Percentiles rank a stretch among this genome's conserved stretches.
Evolutionary conservation across 2,888 invertebrate genomes (phyloP).

Genomic region (Campoplex nolae): DNA sequence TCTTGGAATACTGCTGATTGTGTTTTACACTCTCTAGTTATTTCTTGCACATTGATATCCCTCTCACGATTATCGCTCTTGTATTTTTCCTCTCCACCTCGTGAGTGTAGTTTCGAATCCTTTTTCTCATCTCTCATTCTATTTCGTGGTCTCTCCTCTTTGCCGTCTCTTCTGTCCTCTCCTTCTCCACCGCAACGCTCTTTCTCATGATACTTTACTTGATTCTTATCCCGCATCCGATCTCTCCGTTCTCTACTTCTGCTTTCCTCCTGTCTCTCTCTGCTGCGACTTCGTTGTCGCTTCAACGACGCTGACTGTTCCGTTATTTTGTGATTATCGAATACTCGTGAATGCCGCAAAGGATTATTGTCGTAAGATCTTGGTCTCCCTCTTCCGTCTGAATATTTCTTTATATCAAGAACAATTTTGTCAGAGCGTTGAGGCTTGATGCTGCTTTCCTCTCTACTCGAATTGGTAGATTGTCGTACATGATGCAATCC

Average conservation of each 20-base stretch:
- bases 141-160: slow-evolving; percentile 50
- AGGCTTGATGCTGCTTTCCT: slow-evolving; percentile 42
- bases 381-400: slow-evolving; percentile 41
- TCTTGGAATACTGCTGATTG: slow-evolving; percentile 19
- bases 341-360: slow-evolving; percentile 42
- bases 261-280: slow-evolving; percentile 72
- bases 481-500: slow-evolving; percentile 46
- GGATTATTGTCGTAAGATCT: slow-evolving; percentile 48
- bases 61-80: slow-evolving; percentile 46
- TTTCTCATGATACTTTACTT: slow-evolving; percentile 54
- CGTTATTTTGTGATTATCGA: slow-evolving; percentile 37
- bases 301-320: slow-evolving; percentile 64
- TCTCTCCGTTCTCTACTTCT: slow-evolving; percentile 68
- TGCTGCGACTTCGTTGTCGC: slow-evolving; percentile 71
- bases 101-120: slow-evolving; percentile 12
- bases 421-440: slow-evolving; percentile 45
- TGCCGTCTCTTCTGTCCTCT: slow-evolving; percentile 48
- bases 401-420: slow-evolving; percentile 43
- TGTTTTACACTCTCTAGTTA: slow-evolving; percentile 51
- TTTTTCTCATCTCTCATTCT: slow-evolving; percentile 46
- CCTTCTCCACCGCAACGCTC: slow-evolving; percentile 60
- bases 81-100: slow-evolving; percentile 24
- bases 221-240: slow-evolving; percentile 57
- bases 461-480: slow-evolving; percentile 3
- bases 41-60: slow-evolving; percentile 53